phyloP scores from a whole-genome alignment of 2,888 invertebrate species.

The Lapara coniferarum region DNA sequence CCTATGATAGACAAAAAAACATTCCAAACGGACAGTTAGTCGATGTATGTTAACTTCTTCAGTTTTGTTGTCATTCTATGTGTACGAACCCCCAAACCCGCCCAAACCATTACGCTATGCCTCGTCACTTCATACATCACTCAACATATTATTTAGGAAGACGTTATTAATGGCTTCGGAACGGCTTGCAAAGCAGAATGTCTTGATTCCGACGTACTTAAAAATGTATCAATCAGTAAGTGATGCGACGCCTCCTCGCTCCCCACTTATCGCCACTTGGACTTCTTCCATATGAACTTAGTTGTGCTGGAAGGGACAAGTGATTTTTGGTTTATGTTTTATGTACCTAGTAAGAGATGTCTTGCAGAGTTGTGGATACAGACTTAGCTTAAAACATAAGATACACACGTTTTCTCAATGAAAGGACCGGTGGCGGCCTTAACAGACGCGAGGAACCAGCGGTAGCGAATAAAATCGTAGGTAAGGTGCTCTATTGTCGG shows the following conservation, averaged over 20 bases:
- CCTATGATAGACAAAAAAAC: neutral
- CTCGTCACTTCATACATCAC: slow-evolving; percentile 2
- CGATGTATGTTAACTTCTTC: no score
- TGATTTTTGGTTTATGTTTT: neutral
- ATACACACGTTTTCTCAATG: no score
- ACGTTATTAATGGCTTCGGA: slow-evolving; percentile 14
- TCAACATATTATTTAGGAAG: slow-evolving; percentile 10
- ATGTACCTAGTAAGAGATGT: no score
- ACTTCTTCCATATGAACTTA: slow-evolving; percentile 42
- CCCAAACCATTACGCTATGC: slow-evolving; percentile 9
- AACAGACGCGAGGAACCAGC: no score
- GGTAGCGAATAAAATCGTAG: no score
- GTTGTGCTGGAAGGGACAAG: slow-evolving; percentile 3
- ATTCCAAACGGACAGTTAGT: neutral
- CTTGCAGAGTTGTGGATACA: no score
- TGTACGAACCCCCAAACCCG: neutral
- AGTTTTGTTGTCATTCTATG: no score
- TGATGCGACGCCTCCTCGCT: slow-evolving; percentile 45
- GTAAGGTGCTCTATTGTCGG: no score
- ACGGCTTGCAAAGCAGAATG: slow-evolving; percentile 16
- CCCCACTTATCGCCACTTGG: slow-evolving; percentile 50
- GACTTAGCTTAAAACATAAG: no score
- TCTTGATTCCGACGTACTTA: slow-evolving; percentile 42
- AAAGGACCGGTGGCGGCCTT: no score
- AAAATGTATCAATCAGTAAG: slow-evolving; percentile 54